A percentile compares a stretch with the other conserved stretches of the same genome.
Evolutionary conservation across 2,888 invertebrate genomes (phyloP).

Genomic region (Fragum fragum): DNA sequence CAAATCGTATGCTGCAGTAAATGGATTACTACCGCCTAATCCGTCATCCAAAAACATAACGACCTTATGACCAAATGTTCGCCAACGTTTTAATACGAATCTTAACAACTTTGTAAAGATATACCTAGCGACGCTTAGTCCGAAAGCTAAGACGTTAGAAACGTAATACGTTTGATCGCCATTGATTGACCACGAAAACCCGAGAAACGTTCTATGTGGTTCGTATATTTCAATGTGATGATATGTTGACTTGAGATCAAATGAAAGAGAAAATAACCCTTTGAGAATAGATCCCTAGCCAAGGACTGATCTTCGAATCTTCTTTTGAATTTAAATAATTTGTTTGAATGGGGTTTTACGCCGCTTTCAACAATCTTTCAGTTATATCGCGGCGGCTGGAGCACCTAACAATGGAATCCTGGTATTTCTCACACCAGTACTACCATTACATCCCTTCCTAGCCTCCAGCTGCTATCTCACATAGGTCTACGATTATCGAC

Average conservation of each 20-base stretch:
- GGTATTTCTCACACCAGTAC: too few species aligned
- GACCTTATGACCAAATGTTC: conserved; percentile 45
- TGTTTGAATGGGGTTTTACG: too few species aligned
- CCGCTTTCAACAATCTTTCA: too few species aligned
- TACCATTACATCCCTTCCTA: too few species aligned
- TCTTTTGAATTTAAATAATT: conserved; percentile 50
- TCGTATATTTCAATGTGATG: conserved; percentile 37
- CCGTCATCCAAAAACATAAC: conserved; percentile 64
- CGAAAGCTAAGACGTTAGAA: conserved; percentile 61
- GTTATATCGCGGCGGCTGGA: too few species aligned
- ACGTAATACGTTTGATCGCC: conserved; percentile 37
- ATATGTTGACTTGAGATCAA: conserved; percentile 40
- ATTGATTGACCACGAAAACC: conserved; percentile 6
- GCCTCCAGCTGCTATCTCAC: too few species aligned
- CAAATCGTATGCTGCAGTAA: conserved; percentile 12
- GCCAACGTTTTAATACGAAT: conserved; percentile 44
- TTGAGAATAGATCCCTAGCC: conserved; percentile 35
- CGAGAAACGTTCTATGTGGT: conserved; percentile 30
- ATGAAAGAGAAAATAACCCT: conserved; percentile 38
- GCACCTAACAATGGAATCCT: too few species aligned
- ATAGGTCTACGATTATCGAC: too few species aligned
- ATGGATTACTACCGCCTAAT: conserved; percentile 30
- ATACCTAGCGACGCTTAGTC: conserved; percentile 50
- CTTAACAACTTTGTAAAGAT: conserved; percentile 57
- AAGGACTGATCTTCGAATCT: conserved; percentile 44